Conservation (phyloP, 2,888 invertebrate species). For the Standfussiana lucernea region DNA sequence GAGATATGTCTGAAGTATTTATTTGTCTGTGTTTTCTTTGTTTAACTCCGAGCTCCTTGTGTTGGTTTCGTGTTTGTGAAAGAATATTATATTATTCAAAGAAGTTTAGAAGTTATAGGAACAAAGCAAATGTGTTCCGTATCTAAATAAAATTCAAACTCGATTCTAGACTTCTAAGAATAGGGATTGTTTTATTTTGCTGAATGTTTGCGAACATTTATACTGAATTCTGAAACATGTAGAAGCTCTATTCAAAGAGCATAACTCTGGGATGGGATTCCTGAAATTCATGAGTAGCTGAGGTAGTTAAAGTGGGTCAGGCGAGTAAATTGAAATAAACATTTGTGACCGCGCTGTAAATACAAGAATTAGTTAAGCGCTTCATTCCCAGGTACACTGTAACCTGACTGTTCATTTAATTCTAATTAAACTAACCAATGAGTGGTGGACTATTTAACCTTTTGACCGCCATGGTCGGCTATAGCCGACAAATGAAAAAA, state of each 20-base stretch:
- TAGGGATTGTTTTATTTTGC: conserved; percentile 22
- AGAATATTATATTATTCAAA: conserved; percentile 42
- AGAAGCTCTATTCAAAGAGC: conserved; percentile 29
- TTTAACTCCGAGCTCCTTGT: conserved; percentile 46
- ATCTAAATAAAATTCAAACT: conserved; percentile 48
- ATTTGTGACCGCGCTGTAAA: conserved; percentile 18
- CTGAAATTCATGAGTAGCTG: conserved; percentile 31
- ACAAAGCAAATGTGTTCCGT: conserved; percentile 40
- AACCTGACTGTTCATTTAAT: conserved; percentile 18
- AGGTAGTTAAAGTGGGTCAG: conserved; percentile 29
- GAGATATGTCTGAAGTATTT: conserved; percentile 71
- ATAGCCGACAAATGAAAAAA: too few relatives aligned
- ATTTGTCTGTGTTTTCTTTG: conserved; percentile 64
- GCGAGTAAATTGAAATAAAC: conserved; percentile 30
- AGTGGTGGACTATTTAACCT: conserved; percentile 5
- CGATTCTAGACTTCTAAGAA: conserved; percentile 35
- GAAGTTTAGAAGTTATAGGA: conserved; percentile 37
- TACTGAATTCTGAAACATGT: conserved; percentile 19
- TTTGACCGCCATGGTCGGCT: too few relatives aligned
- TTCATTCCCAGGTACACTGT: neutral
- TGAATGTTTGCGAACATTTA: conserved; percentile 27
- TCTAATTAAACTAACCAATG: conserved; percentile 14
- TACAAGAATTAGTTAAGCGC: conserved; percentile 12
- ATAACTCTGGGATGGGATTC: conserved; percentile 7
- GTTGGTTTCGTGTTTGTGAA: conserved; percentile 36